These are phyloP conservation scores for Protula sp. DNA, from an alignment of 2,888 invertebrate genomes.

Conservation along the genomic window DNA sequence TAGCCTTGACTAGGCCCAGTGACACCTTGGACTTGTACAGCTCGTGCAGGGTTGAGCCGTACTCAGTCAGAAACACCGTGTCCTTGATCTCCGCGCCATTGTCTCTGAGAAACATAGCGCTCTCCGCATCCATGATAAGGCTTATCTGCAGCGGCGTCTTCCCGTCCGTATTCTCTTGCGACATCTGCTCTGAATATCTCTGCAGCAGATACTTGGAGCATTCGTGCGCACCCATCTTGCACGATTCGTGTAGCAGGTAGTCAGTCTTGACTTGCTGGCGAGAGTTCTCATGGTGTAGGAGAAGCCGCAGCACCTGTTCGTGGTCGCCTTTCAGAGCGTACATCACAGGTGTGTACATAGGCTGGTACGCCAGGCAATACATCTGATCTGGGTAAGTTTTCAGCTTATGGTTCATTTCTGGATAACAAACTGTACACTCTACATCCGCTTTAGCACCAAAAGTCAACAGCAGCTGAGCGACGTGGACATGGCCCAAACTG, in stretches of 20 bases:
- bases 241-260: conserved; percentile 51
- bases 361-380: conserved; percentile 38
- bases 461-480: conserved; percentile 65
- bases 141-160: conserved; percentile 27
- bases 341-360: conserved; percentile 43
- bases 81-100: conserved; percentile 61
- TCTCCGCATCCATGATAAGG: conserved; percentile 67
- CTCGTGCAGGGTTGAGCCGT: conserved; percentile 45
- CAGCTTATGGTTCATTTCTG: conserved; percentile 63
- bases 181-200: conserved; percentile 27
- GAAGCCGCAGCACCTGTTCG: conserved; percentile 34
- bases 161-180: conserved; percentile 23
- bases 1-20: conserved; percentile 63
- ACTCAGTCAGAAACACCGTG: conserved; percentile 22
- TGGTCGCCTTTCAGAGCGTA: conserved; percentile 46
- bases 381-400: conserved; percentile 31
- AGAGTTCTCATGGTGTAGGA: conserved; percentile 27
- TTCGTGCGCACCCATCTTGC: conserved; percentile 60
- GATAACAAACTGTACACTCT: conserved; percentile 72
- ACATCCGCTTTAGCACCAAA: conserved; percentile 69
- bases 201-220: conserved; percentile 44
- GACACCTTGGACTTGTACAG: conserved; percentile 54
- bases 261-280: conserved; percentile 54
- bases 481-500: conserved; percentile 66
- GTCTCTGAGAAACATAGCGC: conserved; percentile 57